A percentile compares a stretch with the other conserved stretches of the same genome.
Conservation (phyloP, 2,113 vertebrate species). For the Hystrix cristata region DNA sequence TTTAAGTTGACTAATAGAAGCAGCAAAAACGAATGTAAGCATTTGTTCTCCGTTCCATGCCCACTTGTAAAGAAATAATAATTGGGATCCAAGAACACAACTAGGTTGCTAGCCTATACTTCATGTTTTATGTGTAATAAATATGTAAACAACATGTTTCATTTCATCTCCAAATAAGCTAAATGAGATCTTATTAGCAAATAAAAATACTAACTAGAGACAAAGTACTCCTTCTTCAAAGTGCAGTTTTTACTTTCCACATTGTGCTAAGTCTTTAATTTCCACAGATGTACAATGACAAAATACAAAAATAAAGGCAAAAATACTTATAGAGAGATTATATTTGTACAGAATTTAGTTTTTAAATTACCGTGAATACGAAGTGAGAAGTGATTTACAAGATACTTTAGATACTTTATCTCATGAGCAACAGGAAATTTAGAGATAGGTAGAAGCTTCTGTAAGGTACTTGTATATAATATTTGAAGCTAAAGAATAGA, state of each 20-base stretch:
- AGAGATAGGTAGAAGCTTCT: neutral
- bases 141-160: constrained; percentile 6
- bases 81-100: neutral
- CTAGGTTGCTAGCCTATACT: neutral
- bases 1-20: constrained; percentile 43
- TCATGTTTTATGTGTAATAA: neutral
- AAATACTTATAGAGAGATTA: neutral
- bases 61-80: constrained; percentile 46
- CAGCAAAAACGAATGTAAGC: constrained; percentile 72
- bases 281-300: neutral
- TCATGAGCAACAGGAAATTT: neutral
- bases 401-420: neutral
- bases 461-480: neutral
- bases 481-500: neutral
- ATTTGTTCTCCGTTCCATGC: constrained; percentile 52
- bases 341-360: neutral
- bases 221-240: neutral
- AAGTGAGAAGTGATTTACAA: neutral
- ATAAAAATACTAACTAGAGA: constrained; percentile 4
- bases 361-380: neutral
- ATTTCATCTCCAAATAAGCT: neutral
- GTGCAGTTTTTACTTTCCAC: neutral
- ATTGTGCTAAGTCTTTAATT: neutral
- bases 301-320: neutral
- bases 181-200: neutral